Base-by-base conservation (phyloP, 2,888 invertebrate genomes). In the Lochmaea capreae region DNA sequence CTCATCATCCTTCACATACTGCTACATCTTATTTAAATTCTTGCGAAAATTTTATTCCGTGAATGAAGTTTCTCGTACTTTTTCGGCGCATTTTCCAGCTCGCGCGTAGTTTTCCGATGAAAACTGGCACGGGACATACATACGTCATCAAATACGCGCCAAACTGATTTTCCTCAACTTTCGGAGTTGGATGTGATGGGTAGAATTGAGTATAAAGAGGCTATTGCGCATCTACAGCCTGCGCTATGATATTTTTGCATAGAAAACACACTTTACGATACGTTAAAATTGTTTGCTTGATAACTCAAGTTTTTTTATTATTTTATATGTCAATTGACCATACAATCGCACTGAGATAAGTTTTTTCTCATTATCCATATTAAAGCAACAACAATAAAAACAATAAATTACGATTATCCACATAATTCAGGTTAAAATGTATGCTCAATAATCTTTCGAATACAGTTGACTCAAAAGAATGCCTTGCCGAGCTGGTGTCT, bases 211-310 rank as follows among this genome's bases (percentile, higher is more conserved):
- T 75, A 66, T 73, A 74, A 76, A 65, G n/a, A 39, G 33, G 63
- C 73, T 62, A 62, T 58, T 72, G 80, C 80, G 80, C 80, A 80
- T 75, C 68, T 59, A 65, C 68, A 65, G 71, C 79, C 76, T 80
- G 80, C 80, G 80, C 79, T 69, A 46, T 75, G 22, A 63, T 67
- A 71, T 74, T 76, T 76, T 75, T 71, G 61, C 59, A 49, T 68
- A 42, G 12, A 54, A 73, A 70, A 42, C 54, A 18, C 46, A 46
- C 10, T 59, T 62, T 71, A 72, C 73, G 43, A 52, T 70, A 42
- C 14, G 39, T 14, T 22, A 68, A 68, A 49, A 33, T 42, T 49
- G 33, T 18, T 43, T 16, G 46, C 11, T 18, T 49, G 4, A 46
- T 46, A 10, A 16, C 3, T 18, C 12, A 8, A 1, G 14, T 33